phyloP scores from a whole-genome alignment of 1,140 invertebrate genomes.

The Drosophila elegans region DNA sequence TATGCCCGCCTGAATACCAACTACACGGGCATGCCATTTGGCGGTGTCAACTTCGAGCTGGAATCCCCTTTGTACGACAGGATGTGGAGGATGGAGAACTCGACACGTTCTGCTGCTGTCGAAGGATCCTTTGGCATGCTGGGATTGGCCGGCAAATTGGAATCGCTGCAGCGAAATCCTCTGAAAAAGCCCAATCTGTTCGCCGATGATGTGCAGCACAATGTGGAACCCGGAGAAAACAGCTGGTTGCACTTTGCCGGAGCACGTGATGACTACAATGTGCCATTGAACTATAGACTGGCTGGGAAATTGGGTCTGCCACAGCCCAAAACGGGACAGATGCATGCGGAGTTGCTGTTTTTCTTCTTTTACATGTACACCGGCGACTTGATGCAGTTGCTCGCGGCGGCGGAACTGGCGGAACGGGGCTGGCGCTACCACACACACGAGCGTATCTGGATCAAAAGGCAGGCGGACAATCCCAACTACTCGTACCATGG shows the following conservation, averaged over 20 bases:
- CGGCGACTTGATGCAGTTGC: slow-evolving; percentile 68
- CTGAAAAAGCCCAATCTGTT: slow-evolving; percentile 19
- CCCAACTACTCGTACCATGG: slow-evolving; percentile 44
- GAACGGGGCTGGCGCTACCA: slow-evolving; percentile 68
- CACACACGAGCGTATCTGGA: slow-evolving; percentile 49
- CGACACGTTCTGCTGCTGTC: background rate
- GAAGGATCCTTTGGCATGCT: slow-evolving; percentile 46
- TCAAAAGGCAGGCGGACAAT: slow-evolving; percentile 59
- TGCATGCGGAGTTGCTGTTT: slow-evolving; percentile 61
- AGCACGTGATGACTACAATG: slow-evolving; percentile 12
- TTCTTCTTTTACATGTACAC: slow-evolving; percentile 67
- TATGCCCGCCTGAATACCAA: slow-evolving; percentile 50
- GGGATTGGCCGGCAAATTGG: slow-evolving; percentile 43
- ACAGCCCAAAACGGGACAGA: slow-evolving; percentile 57
- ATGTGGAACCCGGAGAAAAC: background rate
- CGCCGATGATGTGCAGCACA: slow-evolving; percentile 26
- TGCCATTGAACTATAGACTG: slow-evolving; percentile 16
- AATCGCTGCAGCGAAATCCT: slow-evolving; percentile 15
- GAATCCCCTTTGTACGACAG: background rate
- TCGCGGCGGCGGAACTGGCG: slow-evolving; percentile 62
- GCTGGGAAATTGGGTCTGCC: slow-evolving; percentile 4
- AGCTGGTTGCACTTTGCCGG: background rate
- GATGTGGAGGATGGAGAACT: background rate
- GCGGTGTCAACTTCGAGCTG: slow-evolving; percentile 48
- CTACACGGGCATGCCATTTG: slow-evolving; percentile 40